A percentile compares a stretch with the other conserved stretches of the same genome.
Evolutionary conservation across 2,113 vertebrate genomes (phyloP).

Genomic region (Ursus arctos): DNA sequence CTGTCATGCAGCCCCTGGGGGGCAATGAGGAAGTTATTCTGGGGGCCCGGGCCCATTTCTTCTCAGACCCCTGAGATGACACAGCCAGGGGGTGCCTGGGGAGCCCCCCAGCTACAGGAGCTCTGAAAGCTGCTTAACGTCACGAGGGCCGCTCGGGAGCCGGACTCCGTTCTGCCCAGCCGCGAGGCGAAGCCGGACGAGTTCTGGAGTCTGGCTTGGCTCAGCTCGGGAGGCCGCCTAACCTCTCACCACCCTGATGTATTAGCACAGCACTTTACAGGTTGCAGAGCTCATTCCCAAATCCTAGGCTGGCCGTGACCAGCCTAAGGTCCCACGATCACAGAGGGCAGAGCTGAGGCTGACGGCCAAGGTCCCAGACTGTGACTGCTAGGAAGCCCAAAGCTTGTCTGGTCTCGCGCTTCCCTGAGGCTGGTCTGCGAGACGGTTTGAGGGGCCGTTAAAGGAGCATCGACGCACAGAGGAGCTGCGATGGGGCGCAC

Average conservation of each 20-base stretch:
- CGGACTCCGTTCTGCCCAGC: not conserved
- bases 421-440: not conserved
- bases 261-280: not conserved
- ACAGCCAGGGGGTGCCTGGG: not conserved
- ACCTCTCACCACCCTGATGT: rapidly evolving
- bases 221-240: not conserved
- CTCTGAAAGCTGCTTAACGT: not conserved
- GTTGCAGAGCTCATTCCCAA: not conserved
- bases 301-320: not conserved
- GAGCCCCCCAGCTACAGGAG: not conserved
- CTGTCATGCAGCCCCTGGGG: not conserved
- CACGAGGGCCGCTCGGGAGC: rapidly evolving
- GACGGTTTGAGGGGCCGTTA: rapidly evolving
- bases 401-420: not conserved
- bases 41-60: not conserved
- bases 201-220: not conserved
- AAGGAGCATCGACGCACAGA: not conserved
- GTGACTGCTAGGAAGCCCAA: rapidly evolving
- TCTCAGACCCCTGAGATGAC: not conserved
- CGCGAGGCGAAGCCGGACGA: rapidly evolving
- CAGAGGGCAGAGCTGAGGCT: not conserved
- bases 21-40: too few relatives aligned
- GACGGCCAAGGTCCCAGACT: not conserved
- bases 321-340: not conserved
- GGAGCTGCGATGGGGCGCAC: not conserved